Evolutionary conservation across 2,888 invertebrate genomes (phyloP).

Genomic region (Neoscelio sp.): DNA sequence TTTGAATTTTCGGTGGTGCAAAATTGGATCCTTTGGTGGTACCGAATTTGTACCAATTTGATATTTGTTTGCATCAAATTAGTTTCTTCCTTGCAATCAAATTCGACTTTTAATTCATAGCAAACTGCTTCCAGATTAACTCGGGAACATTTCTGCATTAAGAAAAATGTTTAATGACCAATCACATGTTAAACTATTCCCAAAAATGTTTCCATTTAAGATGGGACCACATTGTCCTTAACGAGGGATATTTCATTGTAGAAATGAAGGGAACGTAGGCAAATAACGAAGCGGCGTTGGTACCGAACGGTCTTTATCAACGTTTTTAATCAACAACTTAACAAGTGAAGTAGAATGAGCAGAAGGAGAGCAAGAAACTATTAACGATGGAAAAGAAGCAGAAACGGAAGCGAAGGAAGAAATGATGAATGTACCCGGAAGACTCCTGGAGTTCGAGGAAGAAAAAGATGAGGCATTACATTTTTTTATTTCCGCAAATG

Average conservation of each 20-base stretch:
- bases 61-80: too few species aligned
- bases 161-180: too few species aligned
- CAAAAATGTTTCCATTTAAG: constrained; percentile 2
- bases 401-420: constrained; percentile 61
- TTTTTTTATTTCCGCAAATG: constrained; percentile 46
- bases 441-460: constrained; percentile 34
- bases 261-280: constrained; percentile 21
- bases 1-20: too few species aligned
- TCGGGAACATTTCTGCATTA: too few species aligned
- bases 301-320: constrained; percentile 43
- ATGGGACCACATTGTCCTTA: too few species aligned
- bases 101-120: too few species aligned
- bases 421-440: constrained; percentile 65
- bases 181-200: too few species aligned
- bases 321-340: constrained; percentile 60
- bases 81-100: too few species aligned
- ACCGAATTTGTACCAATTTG: too few species aligned
- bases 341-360: constrained; percentile 48
- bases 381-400: constrained; percentile 49
- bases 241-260: neutral
- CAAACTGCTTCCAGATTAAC: too few species aligned
- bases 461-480: constrained; percentile 39
- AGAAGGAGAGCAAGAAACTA: constrained; percentile 53
- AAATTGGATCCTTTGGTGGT: too few species aligned
- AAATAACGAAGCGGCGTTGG: constrained; percentile 45